These are phyloP conservation scores for Epizoanthus ramosus DNA, from an alignment of 92 coral and sea anemone species.

Conservation along the genomic window DNA sequence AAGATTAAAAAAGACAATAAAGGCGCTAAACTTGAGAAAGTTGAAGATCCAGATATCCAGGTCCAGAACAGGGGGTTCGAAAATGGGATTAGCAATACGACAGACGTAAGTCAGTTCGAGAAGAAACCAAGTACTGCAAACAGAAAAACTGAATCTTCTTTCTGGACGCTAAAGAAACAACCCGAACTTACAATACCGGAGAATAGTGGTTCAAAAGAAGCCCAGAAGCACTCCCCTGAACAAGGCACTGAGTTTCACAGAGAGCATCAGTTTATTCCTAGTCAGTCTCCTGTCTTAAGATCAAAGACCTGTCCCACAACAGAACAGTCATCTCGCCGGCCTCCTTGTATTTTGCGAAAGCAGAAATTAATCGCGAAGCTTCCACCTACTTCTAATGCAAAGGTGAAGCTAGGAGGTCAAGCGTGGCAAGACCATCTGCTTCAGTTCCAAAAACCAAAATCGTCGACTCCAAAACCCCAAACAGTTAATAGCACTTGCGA, in stretches of 20 bases:
- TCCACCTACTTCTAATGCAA: conserved; percentile 16
- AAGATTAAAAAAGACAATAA: not conserved
- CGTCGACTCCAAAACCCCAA: not conserved
- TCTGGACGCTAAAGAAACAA: conserved; percentile 9
- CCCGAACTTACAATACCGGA: not conserved
- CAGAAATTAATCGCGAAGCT: conserved; percentile 7
- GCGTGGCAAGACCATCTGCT: conserved; percentile 25
- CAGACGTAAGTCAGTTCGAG: not conserved
- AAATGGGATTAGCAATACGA: not conserved
- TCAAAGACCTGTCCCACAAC: conserved; percentile 32
- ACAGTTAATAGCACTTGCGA: not conserved
- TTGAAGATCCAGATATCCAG: not conserved
- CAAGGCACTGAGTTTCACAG: not conserved
- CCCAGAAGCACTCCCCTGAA: not conserved
- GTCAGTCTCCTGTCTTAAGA: conserved; percentile 11
- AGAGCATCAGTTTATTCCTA: not conserved
- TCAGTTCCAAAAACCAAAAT: not conserved
- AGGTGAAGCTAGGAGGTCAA: conserved; percentile 22
- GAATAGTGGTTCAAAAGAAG: not conserved
- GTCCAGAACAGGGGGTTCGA: not conserved
- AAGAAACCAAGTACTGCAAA: not conserved
- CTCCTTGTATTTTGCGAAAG: not conserved
- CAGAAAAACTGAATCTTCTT: not conserved
- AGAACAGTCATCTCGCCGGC: not conserved
- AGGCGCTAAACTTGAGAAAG: not conserved